These are phyloP conservation scores for Beroe forskalii DNA, from an alignment of 37 sponge, comb jelly and placozoan genomes.

Conservation along the genomic window DNA sequence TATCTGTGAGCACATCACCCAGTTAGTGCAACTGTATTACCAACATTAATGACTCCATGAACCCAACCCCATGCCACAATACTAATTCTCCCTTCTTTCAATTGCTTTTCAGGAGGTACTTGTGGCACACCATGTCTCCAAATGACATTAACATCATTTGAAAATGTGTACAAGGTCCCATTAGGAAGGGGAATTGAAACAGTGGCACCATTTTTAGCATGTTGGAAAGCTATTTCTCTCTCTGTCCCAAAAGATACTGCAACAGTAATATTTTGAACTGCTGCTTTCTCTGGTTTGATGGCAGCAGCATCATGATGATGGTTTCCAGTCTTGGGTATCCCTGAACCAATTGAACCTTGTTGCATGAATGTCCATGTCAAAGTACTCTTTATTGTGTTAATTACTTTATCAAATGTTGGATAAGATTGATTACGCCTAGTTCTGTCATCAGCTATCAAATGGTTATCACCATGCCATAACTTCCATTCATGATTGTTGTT, in stretches of 20 bases:
- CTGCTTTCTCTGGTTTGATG: constrained; percentile 61
- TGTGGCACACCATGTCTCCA: constrained; percentile 62
- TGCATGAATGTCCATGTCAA: constrained; percentile 46
- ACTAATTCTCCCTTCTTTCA: constrained; percentile 51
- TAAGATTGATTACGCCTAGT: constrained; percentile 45
- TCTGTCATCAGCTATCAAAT: constrained; percentile 44
- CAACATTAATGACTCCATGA: constrained; percentile 33
- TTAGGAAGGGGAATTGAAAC: constrained; percentile 45
- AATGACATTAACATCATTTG: constrained; percentile 56
- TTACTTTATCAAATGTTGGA: constrained; percentile 57
- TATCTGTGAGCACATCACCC: too few species aligned
- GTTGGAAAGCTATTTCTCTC: constrained; percentile 33
- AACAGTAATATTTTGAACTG: constrained; percentile 62
- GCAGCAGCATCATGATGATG: constrained; percentile 65
- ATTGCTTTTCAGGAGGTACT: constrained; percentile 50
- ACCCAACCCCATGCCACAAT: constrained; percentile 65
- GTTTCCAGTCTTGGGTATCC: constrained; percentile 53
- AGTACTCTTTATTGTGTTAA: constrained; percentile 20
- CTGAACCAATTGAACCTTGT: constrained; percentile 58
- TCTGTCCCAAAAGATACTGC: constrained; percentile 53
- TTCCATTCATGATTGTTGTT: constrained; percentile 62
- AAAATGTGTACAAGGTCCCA: constrained; percentile 60
- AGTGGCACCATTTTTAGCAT: constrained; percentile 41
- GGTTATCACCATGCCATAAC: constrained; percentile 63
- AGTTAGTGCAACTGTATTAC: background rate